Conservation (phyloP, 1,140 invertebrate genomes). For the Papilio helenus region DNA sequence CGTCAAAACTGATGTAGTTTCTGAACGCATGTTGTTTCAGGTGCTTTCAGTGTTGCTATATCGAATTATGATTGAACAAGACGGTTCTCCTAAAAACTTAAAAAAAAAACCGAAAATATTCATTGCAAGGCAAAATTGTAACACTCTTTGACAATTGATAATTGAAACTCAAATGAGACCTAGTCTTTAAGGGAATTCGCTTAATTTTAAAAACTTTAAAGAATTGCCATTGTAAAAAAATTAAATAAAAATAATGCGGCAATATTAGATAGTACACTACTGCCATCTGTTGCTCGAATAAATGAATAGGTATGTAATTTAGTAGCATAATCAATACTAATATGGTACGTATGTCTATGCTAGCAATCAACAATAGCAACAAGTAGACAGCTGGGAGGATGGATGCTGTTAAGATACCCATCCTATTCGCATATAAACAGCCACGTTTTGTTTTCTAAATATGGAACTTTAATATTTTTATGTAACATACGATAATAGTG, state of each 20-base stretch:
- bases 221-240: conserved; percentile 39
- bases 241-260: neutral
- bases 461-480: conserved; percentile 61
- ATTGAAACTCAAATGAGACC: neutral
- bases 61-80: neutral
- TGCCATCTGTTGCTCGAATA: conserved; percentile 30
- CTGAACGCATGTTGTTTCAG: conserved; percentile 45
- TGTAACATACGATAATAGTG: conserved; percentile 60
- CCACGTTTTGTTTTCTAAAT: conserved; percentile 63
- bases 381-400: conserved; percentile 80
- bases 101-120: neutral
- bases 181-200: neutral
- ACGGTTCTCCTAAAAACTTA: neutral
- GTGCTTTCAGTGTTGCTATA: conserved; percentile 46
- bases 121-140: neutral
- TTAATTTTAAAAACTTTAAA: neutral
- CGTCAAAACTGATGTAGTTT: conserved; percentile 5
- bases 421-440: conserved; percentile 61
- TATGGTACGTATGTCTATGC: conserved; percentile 58
- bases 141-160: neutral
- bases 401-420: conserved; percentile 70
- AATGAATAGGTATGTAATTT: conserved; percentile 49
- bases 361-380: conserved; percentile 75
- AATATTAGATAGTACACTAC: conserved; percentile 19
- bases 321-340: conserved; percentile 63